Evolutionary conservation across 2,113 vertebrate genomes (phyloP).

Genomic region (Craseonycteris thonglongyai): DNA sequence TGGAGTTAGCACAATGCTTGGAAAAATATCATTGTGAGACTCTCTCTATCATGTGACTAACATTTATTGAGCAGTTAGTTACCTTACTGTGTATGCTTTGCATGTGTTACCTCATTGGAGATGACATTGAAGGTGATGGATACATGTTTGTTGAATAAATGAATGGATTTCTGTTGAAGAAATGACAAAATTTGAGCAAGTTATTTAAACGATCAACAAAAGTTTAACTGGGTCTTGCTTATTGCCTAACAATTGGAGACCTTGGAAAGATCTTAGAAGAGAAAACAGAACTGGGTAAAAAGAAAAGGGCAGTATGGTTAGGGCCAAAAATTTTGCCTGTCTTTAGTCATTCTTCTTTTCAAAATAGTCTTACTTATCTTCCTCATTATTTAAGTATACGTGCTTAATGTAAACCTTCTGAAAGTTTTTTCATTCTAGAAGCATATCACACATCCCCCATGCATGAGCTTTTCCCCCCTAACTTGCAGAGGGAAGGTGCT

Average conservation of each 20-base stretch:
- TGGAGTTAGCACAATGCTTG: background rate
- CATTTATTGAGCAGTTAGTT: background rate
- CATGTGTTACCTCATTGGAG: background rate
- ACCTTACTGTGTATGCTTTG: background rate
- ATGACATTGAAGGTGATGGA: background rate
- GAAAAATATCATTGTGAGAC: background rate
- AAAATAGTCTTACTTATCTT: background rate
- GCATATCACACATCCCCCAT: background rate
- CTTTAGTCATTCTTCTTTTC: background rate
- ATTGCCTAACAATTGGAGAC: background rate
- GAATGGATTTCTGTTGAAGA: background rate
- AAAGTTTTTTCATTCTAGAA: background rate
- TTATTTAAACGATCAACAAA: background rate
- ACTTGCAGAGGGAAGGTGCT: background rate
- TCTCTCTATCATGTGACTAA: background rate
- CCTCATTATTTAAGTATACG: background rate
- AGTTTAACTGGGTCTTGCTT: background rate
- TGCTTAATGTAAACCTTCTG: background rate
- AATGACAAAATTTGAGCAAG: background rate
- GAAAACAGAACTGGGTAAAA: background rate
- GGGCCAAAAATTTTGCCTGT: background rate
- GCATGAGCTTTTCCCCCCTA: background rate
- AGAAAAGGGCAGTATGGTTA: background rate
- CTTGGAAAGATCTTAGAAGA: background rate
- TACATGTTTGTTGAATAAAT: background rate